These are phyloP conservation scores for Limosa lapponica DNA, from an alignment of 2,797 vertebrate genomes.

Conservation along the genomic window DNA sequence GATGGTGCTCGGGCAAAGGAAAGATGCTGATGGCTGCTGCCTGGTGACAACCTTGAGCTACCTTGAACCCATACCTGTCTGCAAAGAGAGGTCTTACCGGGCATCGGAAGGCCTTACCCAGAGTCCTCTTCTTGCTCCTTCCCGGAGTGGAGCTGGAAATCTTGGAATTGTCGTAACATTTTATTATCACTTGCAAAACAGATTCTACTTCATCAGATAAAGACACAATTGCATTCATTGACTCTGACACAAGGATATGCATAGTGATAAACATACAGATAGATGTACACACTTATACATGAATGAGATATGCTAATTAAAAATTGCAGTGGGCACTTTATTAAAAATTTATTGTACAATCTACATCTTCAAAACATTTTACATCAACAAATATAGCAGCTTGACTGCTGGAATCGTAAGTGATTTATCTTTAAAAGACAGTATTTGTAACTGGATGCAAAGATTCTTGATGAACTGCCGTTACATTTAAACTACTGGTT, in stretches of 20 bases:
- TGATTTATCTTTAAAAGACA: constrained; percentile 77
- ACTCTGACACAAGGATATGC: constrained; percentile 74
- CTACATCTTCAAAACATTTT: constrained; percentile 77
- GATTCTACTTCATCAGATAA: constrained; percentile 75
- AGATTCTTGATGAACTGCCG: constrained; percentile 72
- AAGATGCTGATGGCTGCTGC: neutral
- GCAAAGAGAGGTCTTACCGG: constrained; percentile 41
- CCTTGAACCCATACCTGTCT: neutral
- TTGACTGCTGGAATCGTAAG: constrained; percentile 72
- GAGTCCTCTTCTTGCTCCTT: constrained; percentile 59
- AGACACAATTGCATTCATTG: constrained; percentile 79
- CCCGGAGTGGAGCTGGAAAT: constrained; percentile 67
- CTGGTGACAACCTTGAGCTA: neutral
- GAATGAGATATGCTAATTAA: constrained; percentile 81
- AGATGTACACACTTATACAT: constrained; percentile 73
- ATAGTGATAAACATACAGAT: constrained; percentile 74
- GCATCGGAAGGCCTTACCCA: constrained; percentile 9
- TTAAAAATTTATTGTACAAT: constrained; percentile 82
- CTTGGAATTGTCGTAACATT: constrained; percentile 74
- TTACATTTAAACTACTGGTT: constrained; percentile 71
- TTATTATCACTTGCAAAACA: constrained; percentile 77
- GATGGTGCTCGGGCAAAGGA: neutral
- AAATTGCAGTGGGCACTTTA: constrained; percentile 79
- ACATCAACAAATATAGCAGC: constrained; percentile 76
- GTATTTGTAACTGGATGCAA: constrained; percentile 70